Percentiles rank a stretch among this genome's conserved stretches.
These are phyloP conservation scores for Psammodynastes pulverulentus DNA, from an alignment of 2,113 vertebrate species.

Conservation along the genomic window DNA sequence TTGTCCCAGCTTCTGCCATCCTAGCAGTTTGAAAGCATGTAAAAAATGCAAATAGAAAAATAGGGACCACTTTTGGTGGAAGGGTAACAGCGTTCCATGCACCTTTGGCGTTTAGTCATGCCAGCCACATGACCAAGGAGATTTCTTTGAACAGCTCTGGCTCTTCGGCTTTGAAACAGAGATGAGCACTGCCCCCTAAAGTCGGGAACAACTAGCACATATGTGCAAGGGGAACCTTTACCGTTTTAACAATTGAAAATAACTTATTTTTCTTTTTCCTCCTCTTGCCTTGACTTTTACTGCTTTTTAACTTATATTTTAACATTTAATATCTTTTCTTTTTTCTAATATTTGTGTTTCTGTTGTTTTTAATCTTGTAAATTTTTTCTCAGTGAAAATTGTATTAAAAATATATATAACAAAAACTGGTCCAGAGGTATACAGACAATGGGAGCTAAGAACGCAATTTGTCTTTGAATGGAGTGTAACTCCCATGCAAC, in stretches of 20 bases:
- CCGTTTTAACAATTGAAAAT: neutral
- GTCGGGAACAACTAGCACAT: no score
- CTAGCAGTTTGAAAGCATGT: no score
- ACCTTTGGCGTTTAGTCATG: no score
- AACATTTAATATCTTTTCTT: neutral
- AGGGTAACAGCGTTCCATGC: no score
- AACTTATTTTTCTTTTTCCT: neutral
- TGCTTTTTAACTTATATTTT: neutral
- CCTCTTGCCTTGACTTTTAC: neutral
- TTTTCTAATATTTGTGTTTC: neutral
- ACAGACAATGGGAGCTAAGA: neutral
- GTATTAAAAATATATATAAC: neutral
- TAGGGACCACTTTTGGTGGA: no score
- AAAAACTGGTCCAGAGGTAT: neutral
- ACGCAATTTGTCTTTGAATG: neutral
- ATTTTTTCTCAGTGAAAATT: neutral
- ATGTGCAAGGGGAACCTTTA: no score
- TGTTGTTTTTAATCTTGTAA: neutral
- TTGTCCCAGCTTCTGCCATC: no score
- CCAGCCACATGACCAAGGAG: no score
- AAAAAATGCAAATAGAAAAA: no score
- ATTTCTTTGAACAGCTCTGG: no score
- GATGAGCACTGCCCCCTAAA: no score
- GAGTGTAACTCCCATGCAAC: neutral
- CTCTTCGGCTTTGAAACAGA: no score